Percentiles rank a stretch among this genome's conserved stretches.
These are phyloP conservation scores for Drosophila kambysellisi DNA, from an alignment of 2,888 invertebrate genomes.

Conservation along the genomic window DNA sequence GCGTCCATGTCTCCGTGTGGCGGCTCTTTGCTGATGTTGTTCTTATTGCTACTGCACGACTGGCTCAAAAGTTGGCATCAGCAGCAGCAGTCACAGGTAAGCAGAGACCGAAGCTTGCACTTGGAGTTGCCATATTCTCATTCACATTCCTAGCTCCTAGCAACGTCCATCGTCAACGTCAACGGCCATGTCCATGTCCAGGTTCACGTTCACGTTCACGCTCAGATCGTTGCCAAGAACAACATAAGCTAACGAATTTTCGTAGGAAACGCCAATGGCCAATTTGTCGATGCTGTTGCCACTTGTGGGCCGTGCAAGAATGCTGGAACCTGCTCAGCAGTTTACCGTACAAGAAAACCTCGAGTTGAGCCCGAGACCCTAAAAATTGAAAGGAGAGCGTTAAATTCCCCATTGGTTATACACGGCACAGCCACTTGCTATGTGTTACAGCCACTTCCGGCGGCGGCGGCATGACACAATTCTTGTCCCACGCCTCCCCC, in stretches of 20 bases:
- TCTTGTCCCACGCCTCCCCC: conserved; percentile 4
- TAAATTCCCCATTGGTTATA: conserved; percentile 52
- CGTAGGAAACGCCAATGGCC: conserved; percentile 68
- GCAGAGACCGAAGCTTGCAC: conserved; percentile 42
- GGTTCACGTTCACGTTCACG: conserved; percentile 31
- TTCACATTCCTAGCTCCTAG: neutral
- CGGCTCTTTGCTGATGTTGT: conserved; percentile 53
- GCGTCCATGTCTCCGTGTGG: conserved; percentile 17
- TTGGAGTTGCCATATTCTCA: conserved; percentile 38
- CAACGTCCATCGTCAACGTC: neutral
- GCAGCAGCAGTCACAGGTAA: conserved; percentile 39
- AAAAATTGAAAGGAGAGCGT: conserved; percentile 67
- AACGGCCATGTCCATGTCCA: neutral
- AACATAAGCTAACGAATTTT: conserved; percentile 69
- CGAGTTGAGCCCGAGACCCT: conserved; percentile 21
- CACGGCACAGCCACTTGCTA: conserved; percentile 29
- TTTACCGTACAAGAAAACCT: conserved; percentile 53
- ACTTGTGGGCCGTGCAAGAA: conserved; percentile 41
- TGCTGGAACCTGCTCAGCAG: conserved; percentile 47
- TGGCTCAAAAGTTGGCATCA: conserved; percentile 61
- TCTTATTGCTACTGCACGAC: conserved; percentile 39
- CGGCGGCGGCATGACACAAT: conserved; percentile 48
- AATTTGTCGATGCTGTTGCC: conserved; percentile 41
- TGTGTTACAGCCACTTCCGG: conserved; percentile 48
- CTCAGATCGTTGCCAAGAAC: conserved; percentile 73